These are phyloP conservation scores for Ormyrus pomaceus DNA, from an alignment of 2,888 invertebrate species.

Conservation along the genomic window DNA sequence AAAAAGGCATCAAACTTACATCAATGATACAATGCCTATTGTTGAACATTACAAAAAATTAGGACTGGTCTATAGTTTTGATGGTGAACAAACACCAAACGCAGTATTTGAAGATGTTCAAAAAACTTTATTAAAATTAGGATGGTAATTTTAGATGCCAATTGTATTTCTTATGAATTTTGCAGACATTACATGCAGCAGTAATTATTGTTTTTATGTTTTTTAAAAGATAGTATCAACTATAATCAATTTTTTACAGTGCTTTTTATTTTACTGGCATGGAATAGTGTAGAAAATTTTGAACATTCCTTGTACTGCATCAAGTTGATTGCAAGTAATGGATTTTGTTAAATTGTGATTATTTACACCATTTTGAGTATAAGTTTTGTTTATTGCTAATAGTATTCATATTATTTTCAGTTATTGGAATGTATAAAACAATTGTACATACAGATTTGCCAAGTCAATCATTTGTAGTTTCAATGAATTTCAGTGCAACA, in stretches of 20 bases:
- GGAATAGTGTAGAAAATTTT: conserved; percentile 28
- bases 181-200: conserved; percentile 27
- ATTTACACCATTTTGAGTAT: conserved; percentile 20
- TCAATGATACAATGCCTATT: conserved; percentile 92
- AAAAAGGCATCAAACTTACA: conserved; percentile 91
- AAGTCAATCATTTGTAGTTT: conserved; percentile 38
- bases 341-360: conserved; percentile 23
- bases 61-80: conserved; percentile 85
- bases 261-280: conserved; percentile 45
- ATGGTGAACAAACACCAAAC: conserved; percentile 82
- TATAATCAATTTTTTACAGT: conserved; percentile 47
- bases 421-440: conserved; percentile 23
- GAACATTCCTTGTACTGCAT: conserved; percentile 50
- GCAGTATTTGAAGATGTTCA: conserved; percentile 82
- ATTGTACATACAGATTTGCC: conserved; percentile 14
- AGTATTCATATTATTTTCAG: conserved; percentile 40
- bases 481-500: conserved; percentile 11
- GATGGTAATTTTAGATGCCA: conserved; percentile 65
- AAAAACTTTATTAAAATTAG: conserved; percentile 76
- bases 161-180: conserved; percentile 52
- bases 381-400: conserved; percentile 19
- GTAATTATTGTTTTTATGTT: conserved; percentile 48
- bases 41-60: conserved; percentile 86
- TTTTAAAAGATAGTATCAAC: conserved; percentile 27
- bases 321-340: conserved; percentile 33